Evolutionary conservation across 2,888 invertebrate genomes (phyloP).

Genomic region (Troglohyphantes excavatus): DNA sequence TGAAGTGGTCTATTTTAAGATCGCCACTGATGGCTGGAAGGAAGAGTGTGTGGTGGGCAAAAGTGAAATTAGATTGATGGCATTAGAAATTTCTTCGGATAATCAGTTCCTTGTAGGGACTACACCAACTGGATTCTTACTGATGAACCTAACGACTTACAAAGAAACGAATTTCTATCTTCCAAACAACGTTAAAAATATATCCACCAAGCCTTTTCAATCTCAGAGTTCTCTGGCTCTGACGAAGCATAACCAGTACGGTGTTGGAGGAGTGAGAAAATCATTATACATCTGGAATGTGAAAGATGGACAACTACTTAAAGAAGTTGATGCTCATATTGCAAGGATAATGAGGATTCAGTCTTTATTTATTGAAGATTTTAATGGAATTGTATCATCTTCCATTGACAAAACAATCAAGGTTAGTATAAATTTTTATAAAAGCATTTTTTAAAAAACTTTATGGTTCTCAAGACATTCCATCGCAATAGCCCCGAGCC

Average conservation of each 20-base stretch:
- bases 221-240: conserved; percentile 94
- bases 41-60: conserved; percentile 13
- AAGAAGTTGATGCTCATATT: conserved; percentile 97
- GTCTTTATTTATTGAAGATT: conserved; percentile 90
- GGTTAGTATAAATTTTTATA: conserved; percentile 88
- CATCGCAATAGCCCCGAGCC: too few species aligned
- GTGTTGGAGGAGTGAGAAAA: conserved; percentile 97
- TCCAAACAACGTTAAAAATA: conserved; percentile 90
- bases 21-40: conserved; percentile 56
- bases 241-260: conserved; percentile 93
- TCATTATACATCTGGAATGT: conserved; percentile 97
- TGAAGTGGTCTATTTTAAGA: conserved; percentile 22
- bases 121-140: conserved; percentile 82
- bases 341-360: conserved; percentile 96
- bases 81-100: conserved; percentile 51
- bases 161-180: conserved; percentile 80
- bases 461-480: too few species aligned
- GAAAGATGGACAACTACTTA: conserved; percentile 90
- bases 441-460: too few species aligned
- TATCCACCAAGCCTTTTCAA: conserved; percentile 93
- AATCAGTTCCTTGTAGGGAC: conserved; percentile 55
- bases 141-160: conserved; percentile 83
- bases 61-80: conserved; percentile 29
- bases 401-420: conserved; percentile 99
- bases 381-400: conserved; percentile 90